phyloP scores from a whole-genome alignment of 1,140 invertebrate genomes.

The Pogonomyrmex barbatus region DNA sequence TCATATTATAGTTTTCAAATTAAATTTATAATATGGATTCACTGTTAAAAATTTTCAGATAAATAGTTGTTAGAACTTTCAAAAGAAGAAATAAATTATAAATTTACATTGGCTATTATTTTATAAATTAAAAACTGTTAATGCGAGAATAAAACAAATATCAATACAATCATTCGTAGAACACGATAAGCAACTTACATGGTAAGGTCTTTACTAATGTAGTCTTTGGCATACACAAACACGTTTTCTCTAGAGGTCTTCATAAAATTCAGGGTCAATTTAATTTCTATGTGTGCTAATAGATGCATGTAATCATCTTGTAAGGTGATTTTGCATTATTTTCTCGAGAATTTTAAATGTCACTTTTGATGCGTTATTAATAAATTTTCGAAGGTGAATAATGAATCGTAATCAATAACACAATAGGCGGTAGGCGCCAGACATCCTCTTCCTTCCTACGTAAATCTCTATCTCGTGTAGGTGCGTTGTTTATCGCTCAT shows the following conservation, averaged over 20 bases:
- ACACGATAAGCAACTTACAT: background rate
- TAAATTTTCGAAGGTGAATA: constrained; percentile 33
- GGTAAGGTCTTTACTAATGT: background rate
- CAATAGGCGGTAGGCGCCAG: constrained; percentile 46
- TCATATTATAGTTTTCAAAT: background rate
- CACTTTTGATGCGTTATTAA: constrained; percentile 18
- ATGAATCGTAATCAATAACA: constrained; percentile 60
- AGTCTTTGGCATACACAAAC: background rate
- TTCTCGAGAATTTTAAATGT: background rate
- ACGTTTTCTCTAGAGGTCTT: background rate
- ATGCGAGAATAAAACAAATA: background rate
- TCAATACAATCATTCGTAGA: background rate
- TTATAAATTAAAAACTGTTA: background rate
- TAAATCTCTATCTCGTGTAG: background rate
- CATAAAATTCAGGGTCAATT: constrained; percentile 9
- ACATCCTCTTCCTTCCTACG: constrained; percentile 13
- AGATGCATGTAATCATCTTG: background rate
- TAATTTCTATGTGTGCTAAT: background rate
- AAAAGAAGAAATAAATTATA: background rate
- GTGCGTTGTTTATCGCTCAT: constrained; percentile 15
- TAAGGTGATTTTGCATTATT: background rate
- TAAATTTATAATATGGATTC: background rate
- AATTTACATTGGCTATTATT: background rate
- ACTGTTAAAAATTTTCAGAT: constrained; percentile 9
- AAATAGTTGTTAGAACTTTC: background rate